These are phyloP conservation scores for Ischnus inquisitorius DNA, from an alignment of 2,888 invertebrate genomes.

Conservation along the genomic window DNA sequence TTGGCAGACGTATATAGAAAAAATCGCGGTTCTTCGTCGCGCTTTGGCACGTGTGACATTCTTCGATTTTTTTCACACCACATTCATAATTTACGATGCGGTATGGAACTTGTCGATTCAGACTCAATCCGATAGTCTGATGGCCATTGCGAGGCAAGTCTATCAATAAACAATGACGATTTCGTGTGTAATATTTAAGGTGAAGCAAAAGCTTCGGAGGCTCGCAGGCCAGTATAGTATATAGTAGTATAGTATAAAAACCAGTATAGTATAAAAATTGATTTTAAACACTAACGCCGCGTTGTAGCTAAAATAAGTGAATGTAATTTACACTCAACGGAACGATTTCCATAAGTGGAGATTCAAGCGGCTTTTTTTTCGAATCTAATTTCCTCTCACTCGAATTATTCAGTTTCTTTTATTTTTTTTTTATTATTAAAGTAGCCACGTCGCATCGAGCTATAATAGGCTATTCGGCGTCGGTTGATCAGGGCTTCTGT, in stretches of 20 bases:
- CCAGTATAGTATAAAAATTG: neutral
- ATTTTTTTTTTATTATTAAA: neutral
- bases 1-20: neutral
- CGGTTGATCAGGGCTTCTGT: constrained; percentile 60
- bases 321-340: neutral
- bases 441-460: constrained; percentile 26
- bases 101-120: neutral
- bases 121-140: neutral
- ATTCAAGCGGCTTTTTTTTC: neutral
- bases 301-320: neutral
- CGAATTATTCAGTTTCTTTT: constrained; percentile 11
- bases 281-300: neutral
- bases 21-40: neutral
- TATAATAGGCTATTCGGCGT: constrained; percentile 35
- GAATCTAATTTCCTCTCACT: neutral
- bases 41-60: neutral
- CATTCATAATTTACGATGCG: neutral
- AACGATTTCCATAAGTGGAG: no score
- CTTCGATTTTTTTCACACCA: neutral
- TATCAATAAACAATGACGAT: neutral
- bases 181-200: neutral
- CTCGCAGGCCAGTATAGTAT: neutral
- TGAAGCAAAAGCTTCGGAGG: neutral
- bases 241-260: neutral
- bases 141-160: neutral